Conservation (phyloP, 2,113 vertebrate species). For the Galeopterus variegatus region DNA sequence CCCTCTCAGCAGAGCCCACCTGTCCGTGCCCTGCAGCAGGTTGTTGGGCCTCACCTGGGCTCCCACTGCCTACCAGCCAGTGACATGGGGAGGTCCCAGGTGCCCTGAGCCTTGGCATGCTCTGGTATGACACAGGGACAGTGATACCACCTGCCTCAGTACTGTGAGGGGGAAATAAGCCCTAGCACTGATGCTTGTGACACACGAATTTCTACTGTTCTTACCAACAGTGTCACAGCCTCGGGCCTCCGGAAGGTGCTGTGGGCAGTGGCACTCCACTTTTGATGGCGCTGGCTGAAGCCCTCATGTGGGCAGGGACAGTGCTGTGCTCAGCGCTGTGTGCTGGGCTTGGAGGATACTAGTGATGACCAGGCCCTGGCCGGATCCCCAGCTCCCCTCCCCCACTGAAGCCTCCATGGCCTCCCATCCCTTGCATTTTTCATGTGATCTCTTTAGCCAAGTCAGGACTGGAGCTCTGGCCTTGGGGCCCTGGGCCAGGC, state of each 20-base stretch:
- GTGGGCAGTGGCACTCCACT: no score
- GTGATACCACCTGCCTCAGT: fast-evolving
- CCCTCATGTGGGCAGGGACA: no score
- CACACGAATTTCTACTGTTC: fast-evolving
- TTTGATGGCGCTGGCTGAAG: neutral
- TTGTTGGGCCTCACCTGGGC: neutral
- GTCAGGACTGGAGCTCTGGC: neutral
- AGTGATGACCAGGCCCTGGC: fast-evolving
- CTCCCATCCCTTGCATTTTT: no score
- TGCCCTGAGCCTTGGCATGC: fast-evolving
- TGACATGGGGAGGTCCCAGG: fast-evolving
- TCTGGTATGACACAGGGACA: fast-evolving
- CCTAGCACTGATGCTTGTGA: no score
- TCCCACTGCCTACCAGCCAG: neutral
- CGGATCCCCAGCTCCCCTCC: no score
- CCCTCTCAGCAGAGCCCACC: no score
- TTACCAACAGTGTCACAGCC: fast-evolving
- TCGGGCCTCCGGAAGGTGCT: no score
- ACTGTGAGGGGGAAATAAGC: neutral
- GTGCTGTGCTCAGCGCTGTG: neutral
- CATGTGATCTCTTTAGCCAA: neutral
- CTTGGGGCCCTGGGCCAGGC: neutral
- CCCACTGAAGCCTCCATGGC: no score
- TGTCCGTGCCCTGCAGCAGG: no score
- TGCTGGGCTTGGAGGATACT: fast-evolving